Conservation (phyloP, 64 coral and sea anemone species). For the Acropora tenuis region DNA sequence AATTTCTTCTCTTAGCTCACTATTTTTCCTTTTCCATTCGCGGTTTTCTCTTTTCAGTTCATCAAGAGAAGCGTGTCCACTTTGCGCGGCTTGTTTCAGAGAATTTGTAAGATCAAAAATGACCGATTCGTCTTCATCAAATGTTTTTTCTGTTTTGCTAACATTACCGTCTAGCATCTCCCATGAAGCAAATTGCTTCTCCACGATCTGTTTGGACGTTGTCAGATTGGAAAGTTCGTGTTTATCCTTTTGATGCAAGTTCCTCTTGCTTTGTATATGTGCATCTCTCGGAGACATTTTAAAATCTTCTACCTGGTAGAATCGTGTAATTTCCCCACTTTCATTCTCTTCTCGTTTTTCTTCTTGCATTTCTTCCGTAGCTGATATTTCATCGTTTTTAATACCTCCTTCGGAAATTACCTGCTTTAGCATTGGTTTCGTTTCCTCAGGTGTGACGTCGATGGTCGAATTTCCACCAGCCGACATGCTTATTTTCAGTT, state of each 20-base stretch:
- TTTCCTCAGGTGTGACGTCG: neutral
- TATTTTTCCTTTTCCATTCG: neutral
- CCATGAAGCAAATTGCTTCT: neutral
- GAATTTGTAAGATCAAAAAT: conserved; percentile 5
- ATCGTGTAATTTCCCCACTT: neutral
- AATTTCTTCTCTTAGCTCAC: neutral
- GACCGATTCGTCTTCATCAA: neutral
- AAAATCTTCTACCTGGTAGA: neutral
- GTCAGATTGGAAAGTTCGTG: neutral
- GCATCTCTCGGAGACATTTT: too few relatives aligned
- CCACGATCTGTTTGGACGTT: neutral
- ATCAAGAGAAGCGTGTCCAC: neutral
- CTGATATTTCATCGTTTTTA: conserved; percentile 24
- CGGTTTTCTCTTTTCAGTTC: neutral
- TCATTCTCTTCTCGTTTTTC: neutral
- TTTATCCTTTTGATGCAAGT: neutral
- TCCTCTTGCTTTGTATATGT: neutral
- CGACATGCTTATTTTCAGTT: too few relatives aligned
- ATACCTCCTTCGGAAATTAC: neutral
- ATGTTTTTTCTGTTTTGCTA: neutral
- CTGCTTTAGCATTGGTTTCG: neutral
- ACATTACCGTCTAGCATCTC: neutral
- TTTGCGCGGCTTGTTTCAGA: neutral
- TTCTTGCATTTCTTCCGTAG: neutral
- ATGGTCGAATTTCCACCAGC: neutral